Percentiles rank a stretch among this genome's conserved stretches.
These are phyloP conservation scores for Intellagama lesueurii DNA, from an alignment of 2,797 vertebrate species.

Conservation along the genomic window DNA sequence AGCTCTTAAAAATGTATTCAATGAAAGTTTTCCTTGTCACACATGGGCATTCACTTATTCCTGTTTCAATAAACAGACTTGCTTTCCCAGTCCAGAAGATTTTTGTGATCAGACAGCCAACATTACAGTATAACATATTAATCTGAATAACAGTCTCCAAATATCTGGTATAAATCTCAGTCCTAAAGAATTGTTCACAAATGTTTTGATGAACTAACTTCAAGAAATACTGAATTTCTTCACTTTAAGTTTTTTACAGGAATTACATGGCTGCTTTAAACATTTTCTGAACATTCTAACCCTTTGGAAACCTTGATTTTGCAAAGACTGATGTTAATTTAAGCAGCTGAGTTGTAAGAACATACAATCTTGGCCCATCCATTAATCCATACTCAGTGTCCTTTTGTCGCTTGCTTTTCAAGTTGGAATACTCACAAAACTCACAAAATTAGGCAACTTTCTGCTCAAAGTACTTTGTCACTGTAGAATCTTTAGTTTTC, in stretches of 20 bases:
- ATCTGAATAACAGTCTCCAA: neutral
- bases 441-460: no score
- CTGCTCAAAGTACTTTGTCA: no score
- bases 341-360: neutral
- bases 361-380: neutral
- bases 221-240: neutral
- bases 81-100: no score
- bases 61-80: no score
- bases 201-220: neutral
- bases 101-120: neutral
- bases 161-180: neutral
- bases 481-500: no score
- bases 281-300: neutral
- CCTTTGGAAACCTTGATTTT: neutral
- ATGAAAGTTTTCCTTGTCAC: no score
- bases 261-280: neutral
- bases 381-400: no score
- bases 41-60: no score
- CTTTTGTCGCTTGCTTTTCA: no score
- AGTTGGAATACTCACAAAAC: no score
- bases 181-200: neutral
- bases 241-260: neutral
- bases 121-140: constrained; percentile 11
- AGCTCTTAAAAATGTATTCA: no score
- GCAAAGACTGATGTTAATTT: neutral